Conservation (phyloP, 1,140 invertebrate species). For the Drosophila kohkoa region DNA sequence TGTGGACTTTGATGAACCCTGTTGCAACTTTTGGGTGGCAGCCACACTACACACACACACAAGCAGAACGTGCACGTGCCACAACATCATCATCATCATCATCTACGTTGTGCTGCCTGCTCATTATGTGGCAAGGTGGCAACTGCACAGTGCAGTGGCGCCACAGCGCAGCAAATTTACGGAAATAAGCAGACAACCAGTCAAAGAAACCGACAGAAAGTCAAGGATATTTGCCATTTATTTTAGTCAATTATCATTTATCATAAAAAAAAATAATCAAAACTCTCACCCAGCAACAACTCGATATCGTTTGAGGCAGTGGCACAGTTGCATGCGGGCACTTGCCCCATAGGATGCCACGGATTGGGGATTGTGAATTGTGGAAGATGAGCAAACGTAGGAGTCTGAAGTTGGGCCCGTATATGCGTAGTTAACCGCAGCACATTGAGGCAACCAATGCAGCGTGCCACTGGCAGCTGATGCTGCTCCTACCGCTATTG, state of each 20-base stretch:
- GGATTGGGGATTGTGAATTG: too few relatives aligned
- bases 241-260: conserved; percentile 15
- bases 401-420: neutral
- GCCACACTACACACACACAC: conserved; percentile 16
- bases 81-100: conserved; percentile 26
- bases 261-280: neutral
- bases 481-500: neutral
- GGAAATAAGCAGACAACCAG: neutral
- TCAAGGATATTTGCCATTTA: neutral
- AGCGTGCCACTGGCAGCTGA: conserved; percentile 12
- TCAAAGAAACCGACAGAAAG: too few relatives aligned
- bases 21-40: conserved; percentile 38
- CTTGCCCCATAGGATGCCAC: neutral
- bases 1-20: conserved; percentile 44
- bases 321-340: conserved; percentile 13
- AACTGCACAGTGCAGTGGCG: conserved; percentile 7
- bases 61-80: conserved; percentile 24
- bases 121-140: conserved; percentile 13
- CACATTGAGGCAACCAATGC: conserved; percentile 8
- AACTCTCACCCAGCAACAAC: neutral
- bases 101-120: neutral
- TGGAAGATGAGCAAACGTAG: too few relatives aligned
- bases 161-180: neutral
- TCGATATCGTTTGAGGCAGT: neutral
- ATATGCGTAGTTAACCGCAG: conserved; percentile 23